Base-by-base conservation (phyloP, 2,113 vertebrate species). In the Odontesthes bonariensis region DNA sequence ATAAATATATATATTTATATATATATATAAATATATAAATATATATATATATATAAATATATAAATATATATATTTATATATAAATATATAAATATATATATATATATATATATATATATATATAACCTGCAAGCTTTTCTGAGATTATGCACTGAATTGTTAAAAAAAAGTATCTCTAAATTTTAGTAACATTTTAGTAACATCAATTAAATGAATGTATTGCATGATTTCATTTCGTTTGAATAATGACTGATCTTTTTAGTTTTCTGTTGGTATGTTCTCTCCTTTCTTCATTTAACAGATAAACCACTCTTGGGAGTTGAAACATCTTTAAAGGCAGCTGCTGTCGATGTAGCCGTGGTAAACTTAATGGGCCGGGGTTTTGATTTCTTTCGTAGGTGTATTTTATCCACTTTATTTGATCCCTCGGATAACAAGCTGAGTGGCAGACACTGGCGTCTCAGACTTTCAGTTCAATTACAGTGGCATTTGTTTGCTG, bases 401-500 rank as follows among this genome's bases (percentile, higher is more conserved):
- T 44, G 31, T 61, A 23, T 44, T 69, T 62, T 31, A 20, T 52
- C 54, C 61, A 14, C 27, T 44, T 42, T 65, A 47, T 58, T 22
- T 22, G 16, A 27, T 64, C 42, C 46, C 23, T 14, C 61, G 49
- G 67, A 76, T 63, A 71, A 73, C 52, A 61, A 77, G 63, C 46
- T 55, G 62, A 73, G 57, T 16, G 1, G 16, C 6, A 51, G 61
- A 77, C 71, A 73, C 65, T 47, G 61, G 33, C 57, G 66, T 69
- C 59, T 49, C 42, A 74, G 33, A 38, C 35, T 73, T 72, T 70
- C 69, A 75, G 57, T 60, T 42, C 19, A 65, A 23, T 46, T 62
- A 62, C 55, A 59, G 38, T 73, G 38, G 55, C 56, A 53, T 81
- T 68, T 72, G 58, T 60, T 16, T 42, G 20, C 19, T 58, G 31